Evolutionary conservation across 2,797 vertebrate species (phyloP), one percentile per base, ranked within the genome.

Genomic region (Adrianichthys oophorus): DNA sequence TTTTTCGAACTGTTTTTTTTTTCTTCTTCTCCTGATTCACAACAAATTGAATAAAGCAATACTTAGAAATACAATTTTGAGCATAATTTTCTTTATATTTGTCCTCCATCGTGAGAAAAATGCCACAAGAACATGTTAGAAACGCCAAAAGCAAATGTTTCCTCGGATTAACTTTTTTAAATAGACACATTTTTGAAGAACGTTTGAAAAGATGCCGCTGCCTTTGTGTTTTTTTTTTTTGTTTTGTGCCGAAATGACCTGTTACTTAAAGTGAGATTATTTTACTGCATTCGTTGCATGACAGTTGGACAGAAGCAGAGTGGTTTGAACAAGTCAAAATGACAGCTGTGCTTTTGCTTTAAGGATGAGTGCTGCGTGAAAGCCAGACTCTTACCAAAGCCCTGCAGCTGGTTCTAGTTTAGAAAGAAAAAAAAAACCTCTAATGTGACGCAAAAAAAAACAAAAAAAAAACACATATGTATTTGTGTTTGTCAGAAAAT

Each of bases 391-490:
- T 70, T 32, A 68, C 62, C 66, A 74, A 80, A 68, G 48, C 72
- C 70, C 66, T 0, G 48, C 63, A 50, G 78, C 41, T 7, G 76
- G 72, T 63, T 68, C 62, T 41, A 59, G 47, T 70, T 64, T 72
- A 52, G 51, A 52, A 23, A 46, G 56, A 50, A 5, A 56, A 48
- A 5, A 16, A 50, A 13, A 32, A 12, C 7, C 62, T 74, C 63
- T 63, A 45, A 84, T 62, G 52, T 2, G 21, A 50, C 58, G 79
- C 75, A 77, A n/a, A n/a, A n/a, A n/a, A n/a, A n/a, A n/a, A n/a
- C n/a, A 24, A 42, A 67, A 74, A 76, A 59, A 68, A 65, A 72
- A 59, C 72, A 76, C 51, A 65, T 54, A 78, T 76, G 66, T 73
- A 3, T 37, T 2, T 37, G 12, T 52, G 68, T 60, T 53, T 12